Percentiles rank a stretch among this genome's conserved stretches.
phyloP scores from a whole-genome alignment of 2,888 invertebrate genomes.

The Melipona bicolor region DNA sequence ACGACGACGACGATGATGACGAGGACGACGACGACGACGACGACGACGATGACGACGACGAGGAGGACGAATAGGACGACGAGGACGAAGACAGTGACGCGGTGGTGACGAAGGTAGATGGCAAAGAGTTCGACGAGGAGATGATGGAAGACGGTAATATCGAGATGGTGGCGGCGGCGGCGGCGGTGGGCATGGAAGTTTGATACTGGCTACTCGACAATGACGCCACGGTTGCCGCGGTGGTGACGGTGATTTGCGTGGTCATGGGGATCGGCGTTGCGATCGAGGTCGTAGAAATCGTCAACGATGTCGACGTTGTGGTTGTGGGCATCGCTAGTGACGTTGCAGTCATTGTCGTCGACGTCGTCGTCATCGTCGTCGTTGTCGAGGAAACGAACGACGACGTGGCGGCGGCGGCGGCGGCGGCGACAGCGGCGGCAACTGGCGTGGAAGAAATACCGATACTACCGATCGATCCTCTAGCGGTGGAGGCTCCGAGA shows the following conservation, averaged over 20 bases:
- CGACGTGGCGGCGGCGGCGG: conserved; percentile 41
- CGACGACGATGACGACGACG: conserved; percentile 63
- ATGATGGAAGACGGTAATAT: conserved; percentile 65
- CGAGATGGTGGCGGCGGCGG: conserved; percentile 16
- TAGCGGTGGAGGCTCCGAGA: conserved; percentile 71
- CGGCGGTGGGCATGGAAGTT: conserved; percentile 63
- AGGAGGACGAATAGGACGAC: conserved; percentile 67
- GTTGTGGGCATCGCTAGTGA: conserved; percentile 54
- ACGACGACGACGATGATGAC: conserved; percentile 68
- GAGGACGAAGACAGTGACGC: conserved; percentile 53
- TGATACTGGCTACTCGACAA: conserved; percentile 47
- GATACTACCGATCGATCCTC: conserved; percentile 50
- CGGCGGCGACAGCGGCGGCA: not conserved
- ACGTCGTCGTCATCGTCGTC: conserved; percentile 34
- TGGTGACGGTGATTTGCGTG: conserved; percentile 72
- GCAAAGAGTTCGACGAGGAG: conserved; percentile 66
- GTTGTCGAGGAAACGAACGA: conserved; percentile 38
- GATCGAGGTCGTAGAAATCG: conserved; percentile 33
- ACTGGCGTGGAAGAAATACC: too few relatives aligned
- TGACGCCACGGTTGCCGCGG: conserved; percentile 68
- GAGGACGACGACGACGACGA: conserved; percentile 67
- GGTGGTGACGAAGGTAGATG: conserved; percentile 66
- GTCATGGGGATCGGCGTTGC: conserved; percentile 43
- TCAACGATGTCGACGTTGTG: conserved; percentile 46
- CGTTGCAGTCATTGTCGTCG: conserved; percentile 32